These are phyloP conservation scores for Atherinomorus stipes DNA, from an alignment of 2,113 vertebrate genomes.

Conservation along the genomic window DNA sequence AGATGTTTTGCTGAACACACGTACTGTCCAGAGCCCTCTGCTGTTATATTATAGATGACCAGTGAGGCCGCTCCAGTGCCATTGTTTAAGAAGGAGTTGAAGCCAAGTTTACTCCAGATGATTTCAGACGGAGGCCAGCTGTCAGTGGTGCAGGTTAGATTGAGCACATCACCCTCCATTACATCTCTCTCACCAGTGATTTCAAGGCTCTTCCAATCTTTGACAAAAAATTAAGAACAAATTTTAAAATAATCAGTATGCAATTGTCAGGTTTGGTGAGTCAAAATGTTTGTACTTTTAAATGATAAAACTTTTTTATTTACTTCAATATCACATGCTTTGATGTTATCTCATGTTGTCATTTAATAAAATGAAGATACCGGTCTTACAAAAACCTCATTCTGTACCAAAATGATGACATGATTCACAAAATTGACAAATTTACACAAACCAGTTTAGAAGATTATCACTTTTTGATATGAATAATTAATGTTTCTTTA, in stretches of 20 bases:
- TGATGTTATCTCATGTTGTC: too few relatives aligned
- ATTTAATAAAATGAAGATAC: too few relatives aligned
- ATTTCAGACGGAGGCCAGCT: not conserved
- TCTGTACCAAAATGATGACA: too few relatives aligned
- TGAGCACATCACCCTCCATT: not conserved
- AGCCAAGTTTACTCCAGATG: not conserved
- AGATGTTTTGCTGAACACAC: constrained; percentile 1
- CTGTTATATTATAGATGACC: not conserved
- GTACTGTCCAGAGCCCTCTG: constrained; percentile 1
- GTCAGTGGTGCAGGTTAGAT: not conserved
- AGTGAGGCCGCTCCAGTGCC: constrained; percentile 7
- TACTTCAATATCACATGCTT: too few relatives aligned
- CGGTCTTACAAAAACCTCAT: too few relatives aligned
- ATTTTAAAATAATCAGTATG: not conserved
- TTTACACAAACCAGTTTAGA: too few relatives aligned
- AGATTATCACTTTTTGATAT: too few relatives aligned
- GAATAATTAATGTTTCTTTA: too few relatives aligned
- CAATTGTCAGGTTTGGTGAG: too few relatives aligned
- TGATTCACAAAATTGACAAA: too few relatives aligned
- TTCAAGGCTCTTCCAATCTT: not conserved
- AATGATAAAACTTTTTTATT: too few relatives aligned
- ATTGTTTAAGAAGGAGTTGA: not conserved
- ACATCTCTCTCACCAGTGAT: not conserved
- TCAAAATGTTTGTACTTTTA: too few relatives aligned
- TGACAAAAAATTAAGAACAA: not conserved